Base-by-base conservation (phyloP, 2,888 invertebrate genomes). In the Cheilosia vulpina region DNA sequence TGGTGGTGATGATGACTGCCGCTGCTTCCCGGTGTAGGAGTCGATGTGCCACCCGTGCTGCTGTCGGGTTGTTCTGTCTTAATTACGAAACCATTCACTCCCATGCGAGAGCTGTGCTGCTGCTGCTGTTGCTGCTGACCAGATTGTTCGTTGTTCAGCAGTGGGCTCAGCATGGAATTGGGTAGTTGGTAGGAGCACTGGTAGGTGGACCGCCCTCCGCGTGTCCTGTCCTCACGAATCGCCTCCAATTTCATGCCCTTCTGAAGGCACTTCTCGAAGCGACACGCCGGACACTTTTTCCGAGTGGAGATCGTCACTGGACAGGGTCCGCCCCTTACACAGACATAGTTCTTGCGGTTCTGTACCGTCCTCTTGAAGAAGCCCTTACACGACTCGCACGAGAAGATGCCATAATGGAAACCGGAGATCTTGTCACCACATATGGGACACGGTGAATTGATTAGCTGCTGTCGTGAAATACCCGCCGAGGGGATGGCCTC, bases 291-390 rank as follows among this genome's bases (percentile, higher is more conserved):
- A 90, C 99, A 99, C 92, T 99, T 99, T 91, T 99, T 99, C 81
- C 98, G 94, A 3, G 98, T 98, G 1, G 97, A 96, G 47, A 98
- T 97, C 9, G 97, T 97, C 13, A 99, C 97, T 27, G 97, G 97
- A 92, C 99, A 99, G 88, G 95, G 96, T 0, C 97, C 97, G 1
- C 98, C 98, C 31, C 98, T 94, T 60, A 97, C 93, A 91, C 99
- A 99, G 90, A 98, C 97, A 93, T 98, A 99, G 92, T 98, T 97
- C 93, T 99, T 99, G 88, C 98, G 95, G 92, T 99, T 99, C 93
- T 99, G 99, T n/a, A 99, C 98, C 21, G 98, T 99, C 83, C 99
- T 94, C 93, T 99, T 99, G 93, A 99, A 99, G 93, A 99, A 99
- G 2, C 98, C 98, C 93, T 99, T 99, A 93, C 99, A 99, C 21